Evolutionary conservation across 1,140 invertebrate genomes (phyloP).

Genomic region (Zaprionus kolodkinae): DNA sequence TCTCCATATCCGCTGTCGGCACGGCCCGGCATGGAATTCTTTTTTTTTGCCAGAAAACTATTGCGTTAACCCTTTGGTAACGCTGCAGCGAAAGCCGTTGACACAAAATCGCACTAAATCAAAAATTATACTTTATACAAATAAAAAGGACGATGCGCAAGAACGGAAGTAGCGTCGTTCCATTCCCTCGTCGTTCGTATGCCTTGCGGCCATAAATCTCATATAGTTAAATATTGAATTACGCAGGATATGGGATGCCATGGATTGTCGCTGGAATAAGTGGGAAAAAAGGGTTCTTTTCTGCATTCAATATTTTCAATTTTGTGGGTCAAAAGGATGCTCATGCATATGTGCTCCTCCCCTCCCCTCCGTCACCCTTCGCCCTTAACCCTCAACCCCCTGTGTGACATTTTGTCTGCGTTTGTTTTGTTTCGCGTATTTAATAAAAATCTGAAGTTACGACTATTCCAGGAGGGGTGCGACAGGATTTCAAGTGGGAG

Average conservation of each 20-base stretch:
- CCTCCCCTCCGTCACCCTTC: neutral
- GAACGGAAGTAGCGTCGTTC: slow-evolving; percentile 47
- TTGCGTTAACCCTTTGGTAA: slow-evolving; percentile 62
- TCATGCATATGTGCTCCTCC: slow-evolving; percentile 29
- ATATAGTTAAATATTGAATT: slow-evolving; percentile 84
- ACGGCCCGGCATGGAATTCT: slow-evolving; percentile 41
- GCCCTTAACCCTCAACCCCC: slow-evolving; percentile 5
- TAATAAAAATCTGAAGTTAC: slow-evolving; percentile 82
- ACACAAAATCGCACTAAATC: slow-evolving; percentile 81
- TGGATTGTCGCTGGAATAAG: slow-evolving; percentile 25
- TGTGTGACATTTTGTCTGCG: slow-evolving; percentile 62
- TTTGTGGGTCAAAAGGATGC: slow-evolving; percentile 77
- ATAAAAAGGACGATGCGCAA: slow-evolving; percentile 50
- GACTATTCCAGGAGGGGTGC: slow-evolving; percentile 48
- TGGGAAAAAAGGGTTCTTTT: slow-evolving; percentile 54
- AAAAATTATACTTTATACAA: slow-evolving; percentile 81
- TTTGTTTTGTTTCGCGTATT: slow-evolving; percentile 76
- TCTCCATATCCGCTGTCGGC: slow-evolving; percentile 67
- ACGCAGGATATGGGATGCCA: slow-evolving; percentile 58
- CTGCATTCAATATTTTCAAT: slow-evolving; percentile 61
- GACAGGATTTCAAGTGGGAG: neutral
- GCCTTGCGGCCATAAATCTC: slow-evolving; percentile 80
- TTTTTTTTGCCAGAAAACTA: slow-evolving; percentile 67
- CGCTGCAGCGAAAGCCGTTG: slow-evolving; percentile 48
- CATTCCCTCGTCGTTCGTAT: neutral